Base-by-base conservation (phyloP, 1,140 invertebrate species). In the Drosophila setifemur region DNA sequence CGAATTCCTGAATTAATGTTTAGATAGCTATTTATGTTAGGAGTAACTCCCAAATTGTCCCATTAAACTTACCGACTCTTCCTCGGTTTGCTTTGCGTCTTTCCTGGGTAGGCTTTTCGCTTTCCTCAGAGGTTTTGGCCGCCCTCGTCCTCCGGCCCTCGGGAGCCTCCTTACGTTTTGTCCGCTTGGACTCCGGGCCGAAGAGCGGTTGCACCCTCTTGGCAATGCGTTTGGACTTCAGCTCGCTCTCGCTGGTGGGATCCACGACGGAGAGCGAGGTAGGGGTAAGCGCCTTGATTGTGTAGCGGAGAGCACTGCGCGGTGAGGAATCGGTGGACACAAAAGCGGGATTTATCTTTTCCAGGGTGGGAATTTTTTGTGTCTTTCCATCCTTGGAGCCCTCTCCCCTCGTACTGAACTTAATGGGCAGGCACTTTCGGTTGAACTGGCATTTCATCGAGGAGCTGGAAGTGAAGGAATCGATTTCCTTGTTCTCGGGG, bases 361-460 rank as follows among this genome's bases (percentile, higher is more conserved):
- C 21, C 5, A 5, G 21, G 2, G 21, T 3, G 21, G 21, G 2
- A 2, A 6, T 14, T 1, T 12, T 33, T 11, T 11, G 9, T 9
- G n/a, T n/a, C n/a, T 14, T 12, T 33, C 12, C 31, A 12, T 33
- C 4, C 5, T 14, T 0, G n/a, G 3, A 4, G n/a, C 11, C 9
- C 0, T 43, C 26, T 0, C 37, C 21, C 0, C 18, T 67, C 1
- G 60, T 28, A 3, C 33, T 16, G 3, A 42, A 4, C 26, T 31
- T 52, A 0, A 74, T 4, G 1, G 79, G 79, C 37, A 86, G 16
- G 7, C 72, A 74, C 21, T 79, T 85, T 4, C 55, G 53, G 0
- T 40, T 47, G 1, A 85, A 55, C n/a, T 86, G 74, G 9, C 53
- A 85, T 23, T 40, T 60, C 4, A 85, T 12, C 19, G 79, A 85